A percentile compares a stretch with the other conserved stretches of the same genome.
Evolutionary conservation across 2,888 invertebrate species (phyloP).

Genomic region (Perizoma affinitatum): DNA sequence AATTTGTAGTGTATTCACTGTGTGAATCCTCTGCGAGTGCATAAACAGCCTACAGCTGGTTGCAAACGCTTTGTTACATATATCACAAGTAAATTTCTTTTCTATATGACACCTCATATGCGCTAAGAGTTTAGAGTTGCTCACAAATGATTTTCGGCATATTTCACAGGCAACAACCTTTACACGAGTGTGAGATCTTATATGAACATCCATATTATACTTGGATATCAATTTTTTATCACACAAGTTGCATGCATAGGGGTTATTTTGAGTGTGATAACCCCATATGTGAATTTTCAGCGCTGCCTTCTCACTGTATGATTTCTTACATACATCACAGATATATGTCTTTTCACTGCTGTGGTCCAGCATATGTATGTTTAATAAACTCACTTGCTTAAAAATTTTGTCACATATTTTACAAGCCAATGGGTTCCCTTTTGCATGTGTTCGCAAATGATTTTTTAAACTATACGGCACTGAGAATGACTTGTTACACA

Average conservation of each 20-base stretch:
- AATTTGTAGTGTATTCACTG: too few relatives aligned
- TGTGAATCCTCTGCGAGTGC: background rate
- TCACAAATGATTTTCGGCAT: conserved; percentile 1
- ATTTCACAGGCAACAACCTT: background rate
- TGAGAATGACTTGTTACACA: conserved; percentile 4
- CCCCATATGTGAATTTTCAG: conserved; percentile 6
- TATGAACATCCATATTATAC: conserved; percentile 2
- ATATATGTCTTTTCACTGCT: background rate
- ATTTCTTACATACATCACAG: conserved; percentile 2
- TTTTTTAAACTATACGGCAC: background rate
- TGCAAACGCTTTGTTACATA: background rate
- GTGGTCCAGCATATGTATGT: background rate
- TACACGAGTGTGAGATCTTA: background rate
- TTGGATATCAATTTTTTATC: background rate
- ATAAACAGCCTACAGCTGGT: background rate
- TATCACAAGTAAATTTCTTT: background rate
- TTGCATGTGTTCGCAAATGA: conserved; percentile 2
- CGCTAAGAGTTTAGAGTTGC: background rate
- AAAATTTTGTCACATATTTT: conserved; percentile 7
- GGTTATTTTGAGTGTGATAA: background rate
- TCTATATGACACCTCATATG: background rate
- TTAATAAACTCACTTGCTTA: background rate
- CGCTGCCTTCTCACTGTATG: background rate
- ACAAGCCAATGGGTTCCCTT: conserved; percentile 1
- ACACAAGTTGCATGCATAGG: background rate